Conservation (phyloP, 2,888 invertebrate species). For the Imbricaverruca yamaguchii region DNA sequence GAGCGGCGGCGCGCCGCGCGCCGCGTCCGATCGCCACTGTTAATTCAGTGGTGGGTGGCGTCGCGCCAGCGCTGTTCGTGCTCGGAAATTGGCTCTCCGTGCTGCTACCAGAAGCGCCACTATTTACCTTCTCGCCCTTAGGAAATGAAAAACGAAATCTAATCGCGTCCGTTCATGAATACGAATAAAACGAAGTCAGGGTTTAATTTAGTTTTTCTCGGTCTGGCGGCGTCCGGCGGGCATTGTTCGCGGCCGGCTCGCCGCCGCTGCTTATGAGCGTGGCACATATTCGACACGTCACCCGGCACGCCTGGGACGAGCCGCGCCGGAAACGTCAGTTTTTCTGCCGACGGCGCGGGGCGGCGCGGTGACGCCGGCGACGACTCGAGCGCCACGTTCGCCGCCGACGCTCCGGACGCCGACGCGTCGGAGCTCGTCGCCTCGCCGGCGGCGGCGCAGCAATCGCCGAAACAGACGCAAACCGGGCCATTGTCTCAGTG, state of each 20-base stretch:
- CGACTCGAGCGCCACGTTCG: not conserved
- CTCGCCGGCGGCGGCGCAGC: not conserved
- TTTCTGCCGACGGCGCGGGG: not conserved
- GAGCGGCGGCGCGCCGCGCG: not conserved
- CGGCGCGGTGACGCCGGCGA: not conserved
- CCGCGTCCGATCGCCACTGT: not conserved
- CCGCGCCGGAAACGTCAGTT: not conserved
- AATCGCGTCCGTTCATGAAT: slow-evolving; percentile 18
- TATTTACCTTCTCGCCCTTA: slow-evolving; percentile 5
- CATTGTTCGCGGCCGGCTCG: not conserved
- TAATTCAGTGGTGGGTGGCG: slow-evolving; percentile 4
- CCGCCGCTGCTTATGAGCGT: not conserved
- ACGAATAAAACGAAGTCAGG: slow-evolving; percentile 20
- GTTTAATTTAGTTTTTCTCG: slow-evolving; percentile 18
- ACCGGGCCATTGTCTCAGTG: not conserved
- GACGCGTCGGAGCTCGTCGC: not conserved
- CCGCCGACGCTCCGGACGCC: not conserved
- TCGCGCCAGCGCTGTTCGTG: not conserved
- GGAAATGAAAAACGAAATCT: slow-evolving; percentile 21
- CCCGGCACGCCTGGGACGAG: not conserved
- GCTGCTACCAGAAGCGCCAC: slow-evolving; percentile 6
- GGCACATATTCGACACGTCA: slow-evolving; percentile 1
- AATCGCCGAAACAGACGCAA: slow-evolving; percentile 10
- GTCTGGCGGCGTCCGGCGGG: not conserved
- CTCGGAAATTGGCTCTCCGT: slow-evolving; percentile 5